Percentiles rank a stretch among this genome's conserved stretches.
phyloP scores from a whole-genome alignment of 2,797 vertebrate genomes.

The Salmo trutta region DNA sequence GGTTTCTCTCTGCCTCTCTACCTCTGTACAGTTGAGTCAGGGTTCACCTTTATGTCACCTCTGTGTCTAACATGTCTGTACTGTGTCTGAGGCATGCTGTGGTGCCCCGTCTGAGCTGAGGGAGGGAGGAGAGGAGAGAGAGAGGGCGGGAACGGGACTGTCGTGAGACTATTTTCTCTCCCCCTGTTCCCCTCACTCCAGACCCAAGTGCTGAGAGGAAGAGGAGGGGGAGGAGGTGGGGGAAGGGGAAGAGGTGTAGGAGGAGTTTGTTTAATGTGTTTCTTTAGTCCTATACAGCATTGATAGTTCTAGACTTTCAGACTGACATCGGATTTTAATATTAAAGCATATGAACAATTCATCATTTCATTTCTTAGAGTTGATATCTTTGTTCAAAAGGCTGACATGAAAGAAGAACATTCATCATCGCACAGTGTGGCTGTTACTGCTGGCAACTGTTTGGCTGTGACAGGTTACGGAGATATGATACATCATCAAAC shows the following conservation, averaged over 20 bases:
- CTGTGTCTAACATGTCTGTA: not conserved
- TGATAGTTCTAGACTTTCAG: not conserved
- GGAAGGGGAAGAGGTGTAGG: not conserved
- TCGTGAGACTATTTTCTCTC: not conserved
- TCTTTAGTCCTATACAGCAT: not conserved
- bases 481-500: not conserved
- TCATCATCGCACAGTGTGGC: not conserved
- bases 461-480: not conserved
- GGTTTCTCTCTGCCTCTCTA: not conserved
- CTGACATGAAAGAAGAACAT: not conserved
- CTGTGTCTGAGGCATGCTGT: not conserved
- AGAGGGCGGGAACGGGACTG: not conserved
- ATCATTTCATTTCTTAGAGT: too few species aligned
- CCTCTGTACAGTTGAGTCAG: not conserved
- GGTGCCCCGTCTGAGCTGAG: not conserved
- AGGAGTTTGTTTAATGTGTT: not conserved
- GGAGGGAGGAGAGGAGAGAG: too few species aligned
- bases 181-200: not conserved
- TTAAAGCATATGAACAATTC: not conserved
- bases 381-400: not conserved
- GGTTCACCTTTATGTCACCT: slow-evolving; percentile 5
- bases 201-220: not conserved
- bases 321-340: not conserved
- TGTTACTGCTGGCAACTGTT: not conserved
- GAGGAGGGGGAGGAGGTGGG: not conserved